A percentile compares a stretch with the other conserved stretches of the same genome.
Evolutionary conservation across 2,113 vertebrate species (phyloP).

Genomic region (Atrichornis clamosus): DNA sequence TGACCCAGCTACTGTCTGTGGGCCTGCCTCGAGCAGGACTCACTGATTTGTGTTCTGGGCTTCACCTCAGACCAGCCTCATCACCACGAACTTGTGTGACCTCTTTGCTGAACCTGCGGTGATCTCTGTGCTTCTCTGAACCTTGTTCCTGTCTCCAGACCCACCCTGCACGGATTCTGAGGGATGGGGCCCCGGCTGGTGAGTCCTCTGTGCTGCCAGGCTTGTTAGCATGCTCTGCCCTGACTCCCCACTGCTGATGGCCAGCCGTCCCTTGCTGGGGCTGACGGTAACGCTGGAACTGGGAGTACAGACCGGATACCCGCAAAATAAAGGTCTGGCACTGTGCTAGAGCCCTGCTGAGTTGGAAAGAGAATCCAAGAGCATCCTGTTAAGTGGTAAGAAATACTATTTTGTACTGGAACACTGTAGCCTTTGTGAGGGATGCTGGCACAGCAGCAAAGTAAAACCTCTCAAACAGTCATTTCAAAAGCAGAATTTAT

Average conservation of each 20-base stretch:
- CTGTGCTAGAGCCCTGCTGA: neutral
- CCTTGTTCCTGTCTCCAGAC: neutral
- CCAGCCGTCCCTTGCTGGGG: neutral
- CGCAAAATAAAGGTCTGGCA: slow-evolving; percentile 36
- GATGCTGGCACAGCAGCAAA: slow-evolving; percentile 42
- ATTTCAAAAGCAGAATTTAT: slow-evolving; percentile 63
- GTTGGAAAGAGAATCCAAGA: slow-evolving; percentile 42
- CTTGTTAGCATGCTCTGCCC: neutral
- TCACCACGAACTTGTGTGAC: neutral
- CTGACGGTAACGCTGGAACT: neutral
- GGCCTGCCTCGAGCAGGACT: neutral
- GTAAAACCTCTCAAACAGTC: neutral
- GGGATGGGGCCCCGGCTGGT: fast-evolving
- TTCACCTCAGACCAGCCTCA: neutral
- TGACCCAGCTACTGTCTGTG: neutral
- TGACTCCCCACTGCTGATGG: fast-evolving
- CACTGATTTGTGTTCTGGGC: neutral
- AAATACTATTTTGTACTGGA: slow-evolving; percentile 47
- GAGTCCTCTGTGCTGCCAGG: neutral
- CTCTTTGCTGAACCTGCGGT: neutral
- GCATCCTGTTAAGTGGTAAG: slow-evolving; percentile 55
- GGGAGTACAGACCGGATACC: slow-evolving; percentile 15
- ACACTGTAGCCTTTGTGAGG: slow-evolving; percentile 58
- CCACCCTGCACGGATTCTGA: neutral
- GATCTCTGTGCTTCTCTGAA: neutral